A percentile compares a stretch with the other conserved stretches of the same genome.
phyloP scores from a whole-genome alignment of 2,113 vertebrate genomes.

The Gallinago media region DNA sequence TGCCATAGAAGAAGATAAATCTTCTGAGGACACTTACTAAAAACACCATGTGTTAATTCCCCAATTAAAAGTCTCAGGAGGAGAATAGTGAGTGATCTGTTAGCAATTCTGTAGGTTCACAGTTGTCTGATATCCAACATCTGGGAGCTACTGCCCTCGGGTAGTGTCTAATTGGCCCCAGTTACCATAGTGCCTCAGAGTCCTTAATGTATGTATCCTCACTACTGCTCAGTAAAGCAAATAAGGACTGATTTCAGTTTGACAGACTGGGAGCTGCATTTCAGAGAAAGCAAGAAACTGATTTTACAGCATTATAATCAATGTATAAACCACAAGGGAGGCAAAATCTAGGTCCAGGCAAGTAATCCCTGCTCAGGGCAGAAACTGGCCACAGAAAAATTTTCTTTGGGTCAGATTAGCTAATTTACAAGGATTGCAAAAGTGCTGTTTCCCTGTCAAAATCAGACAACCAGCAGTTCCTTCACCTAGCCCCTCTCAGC shows the following conservation, averaged over 20 bases:
- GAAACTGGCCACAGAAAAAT: not conserved
- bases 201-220: not conserved
- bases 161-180: conserved; percentile 55
- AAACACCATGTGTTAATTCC: conserved; percentile 11
- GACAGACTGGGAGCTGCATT: not conserved
- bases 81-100: conserved; percentile 48
- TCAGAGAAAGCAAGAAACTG: not conserved
- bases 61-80: conserved; percentile 49
- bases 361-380: not conserved
- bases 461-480: not conserved
- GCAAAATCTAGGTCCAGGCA: not conserved
- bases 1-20: conserved; percentile 2
- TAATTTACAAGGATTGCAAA: conserved; percentile 2
- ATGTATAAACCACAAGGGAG: not conserved
- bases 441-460: conserved; percentile 11
- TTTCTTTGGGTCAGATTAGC: not conserved
- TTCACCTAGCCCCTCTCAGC: not conserved
- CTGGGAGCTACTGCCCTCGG: conserved; percentile 25
- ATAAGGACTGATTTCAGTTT: conserved; percentile 4
- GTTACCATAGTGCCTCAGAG: not conserved
- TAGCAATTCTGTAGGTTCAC: conserved; percentile 2
- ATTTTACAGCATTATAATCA: not conserved
- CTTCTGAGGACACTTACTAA: conserved; percentile 29
- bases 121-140: conserved; percentile 37
- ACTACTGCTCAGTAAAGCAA: conserved; percentile 25